phyloP scores from a whole-genome alignment of 2,797 vertebrate species.

The Danio albolineatus region DNA sequence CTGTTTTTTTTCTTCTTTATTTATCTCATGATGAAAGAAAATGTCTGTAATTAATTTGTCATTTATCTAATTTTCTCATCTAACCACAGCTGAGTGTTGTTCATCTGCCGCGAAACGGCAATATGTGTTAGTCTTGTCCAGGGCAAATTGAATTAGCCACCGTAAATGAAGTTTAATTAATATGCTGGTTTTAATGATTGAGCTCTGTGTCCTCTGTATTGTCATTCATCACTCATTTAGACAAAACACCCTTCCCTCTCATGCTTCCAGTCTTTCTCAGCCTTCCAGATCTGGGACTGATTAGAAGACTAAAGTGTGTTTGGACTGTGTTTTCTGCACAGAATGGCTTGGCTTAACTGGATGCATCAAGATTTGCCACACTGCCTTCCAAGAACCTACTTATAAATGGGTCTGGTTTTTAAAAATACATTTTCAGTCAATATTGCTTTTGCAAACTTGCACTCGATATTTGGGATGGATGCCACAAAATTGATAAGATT shows the following conservation, averaged over 20 bases:
- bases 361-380: conserved; percentile 8
- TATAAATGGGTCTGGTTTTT: not conserved
- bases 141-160: conserved; percentile 67
- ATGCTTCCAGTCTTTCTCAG: conserved; percentile 38
- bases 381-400: not conserved
- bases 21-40: conserved; percentile 57
- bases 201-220: conserved; percentile 51
- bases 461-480: too few species aligned
- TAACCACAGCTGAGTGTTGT: conserved; percentile 66
- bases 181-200: conserved; percentile 68
- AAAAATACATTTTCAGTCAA: not conserved
- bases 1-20: conserved; percentile 37
- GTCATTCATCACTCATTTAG: conserved; percentile 55
- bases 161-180: conserved; percentile 72
- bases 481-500: too few species aligned
- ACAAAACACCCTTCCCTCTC: conserved; percentile 34
- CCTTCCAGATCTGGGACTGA: conserved; percentile 22
- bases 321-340: conserved; percentile 7
- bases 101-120: conserved; percentile 39
- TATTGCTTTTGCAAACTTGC: not conserved
- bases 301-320: conserved; percentile 24
- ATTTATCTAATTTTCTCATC: conserved; percentile 72
- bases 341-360: conserved; percentile 23
- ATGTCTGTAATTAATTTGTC: conserved; percentile 69
- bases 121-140: conserved; percentile 50